Evolutionary conservation across 1,140 invertebrate genomes (phyloP).

Genomic region (Latrodectus geometricus): DNA sequence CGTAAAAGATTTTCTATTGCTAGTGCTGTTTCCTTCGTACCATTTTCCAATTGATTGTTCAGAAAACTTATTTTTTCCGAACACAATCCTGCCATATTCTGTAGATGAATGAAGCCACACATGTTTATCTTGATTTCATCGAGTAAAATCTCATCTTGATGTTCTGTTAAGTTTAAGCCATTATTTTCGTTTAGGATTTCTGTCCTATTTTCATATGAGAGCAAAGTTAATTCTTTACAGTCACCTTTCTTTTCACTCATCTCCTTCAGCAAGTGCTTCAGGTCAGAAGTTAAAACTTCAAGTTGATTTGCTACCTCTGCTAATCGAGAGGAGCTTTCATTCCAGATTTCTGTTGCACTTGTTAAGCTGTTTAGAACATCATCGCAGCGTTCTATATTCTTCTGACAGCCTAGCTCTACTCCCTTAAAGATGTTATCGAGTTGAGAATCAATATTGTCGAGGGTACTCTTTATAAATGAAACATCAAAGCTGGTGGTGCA

Average conservation of each 20-base stretch:
- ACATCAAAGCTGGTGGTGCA: conserved; percentile 5
- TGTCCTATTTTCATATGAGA: background rate
- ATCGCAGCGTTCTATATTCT: conserved; percentile 14
- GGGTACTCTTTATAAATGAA: background rate
- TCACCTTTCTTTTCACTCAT: background rate
- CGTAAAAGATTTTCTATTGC: background rate
- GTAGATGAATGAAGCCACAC: background rate
- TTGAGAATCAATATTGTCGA: conserved; percentile 43
- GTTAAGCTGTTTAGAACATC: background rate
- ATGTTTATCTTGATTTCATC: background rate
- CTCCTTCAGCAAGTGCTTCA: background rate
- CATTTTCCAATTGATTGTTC: conserved; percentile 14
- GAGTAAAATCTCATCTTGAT: background rate
- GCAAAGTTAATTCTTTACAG: background rate
- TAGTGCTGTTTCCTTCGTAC: background rate
- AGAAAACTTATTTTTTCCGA: background rate
- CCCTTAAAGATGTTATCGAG: conserved; percentile 34
- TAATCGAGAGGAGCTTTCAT: background rate
- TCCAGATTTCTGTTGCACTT: conserved; percentile 5
- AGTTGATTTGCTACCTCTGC: background rate
- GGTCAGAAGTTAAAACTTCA: background rate
- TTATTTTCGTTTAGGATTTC: background rate
- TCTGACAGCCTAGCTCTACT: conserved; percentile 25
- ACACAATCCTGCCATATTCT: background rate
- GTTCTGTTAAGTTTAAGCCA: background rate